Evolutionary conservation across 1,140 invertebrate genomes (phyloP).

Genomic region (Trichoplusia ni): DNA sequence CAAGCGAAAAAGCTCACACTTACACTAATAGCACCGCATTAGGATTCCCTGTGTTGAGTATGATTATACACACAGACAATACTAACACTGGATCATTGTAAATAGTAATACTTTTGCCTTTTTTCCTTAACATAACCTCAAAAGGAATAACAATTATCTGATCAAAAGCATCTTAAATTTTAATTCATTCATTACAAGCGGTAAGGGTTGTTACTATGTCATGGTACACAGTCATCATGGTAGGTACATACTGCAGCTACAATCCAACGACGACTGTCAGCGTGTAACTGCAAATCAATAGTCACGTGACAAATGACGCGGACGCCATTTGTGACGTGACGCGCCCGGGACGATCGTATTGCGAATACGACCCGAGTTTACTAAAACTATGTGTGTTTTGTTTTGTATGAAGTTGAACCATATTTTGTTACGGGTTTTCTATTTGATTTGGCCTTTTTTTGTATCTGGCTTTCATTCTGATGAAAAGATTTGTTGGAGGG

Average conservation of each 20-base stretch:
- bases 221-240: too few species aligned
- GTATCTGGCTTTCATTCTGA: too few species aligned
- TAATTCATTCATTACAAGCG: too few species aligned
- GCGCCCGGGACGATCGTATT: conserved; percentile 16
- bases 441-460: not conserved
- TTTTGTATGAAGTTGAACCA: not conserved
- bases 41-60: not conserved
- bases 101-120: too few species aligned
- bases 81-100: not conserved
- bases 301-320: conserved; percentile 51
- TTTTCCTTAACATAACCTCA: too few species aligned
- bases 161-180: too few species aligned
- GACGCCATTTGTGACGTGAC: conserved; percentile 45
- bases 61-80: not conserved
- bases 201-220: too few species aligned
- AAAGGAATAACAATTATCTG: too few species aligned
- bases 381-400: not conserved
- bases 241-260: not conserved
- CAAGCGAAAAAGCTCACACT: not conserved
- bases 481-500: too few species aligned
- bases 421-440: not conserved
- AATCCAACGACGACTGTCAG: conserved; percentile 1
- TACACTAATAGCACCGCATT: not conserved
- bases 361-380: conserved; percentile 24
- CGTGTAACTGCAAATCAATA: conserved; percentile 35